Evolutionary conservation across 2,797 vertebrate species (phyloP).

Genomic region (Cryptoprocta ferox): DNA sequence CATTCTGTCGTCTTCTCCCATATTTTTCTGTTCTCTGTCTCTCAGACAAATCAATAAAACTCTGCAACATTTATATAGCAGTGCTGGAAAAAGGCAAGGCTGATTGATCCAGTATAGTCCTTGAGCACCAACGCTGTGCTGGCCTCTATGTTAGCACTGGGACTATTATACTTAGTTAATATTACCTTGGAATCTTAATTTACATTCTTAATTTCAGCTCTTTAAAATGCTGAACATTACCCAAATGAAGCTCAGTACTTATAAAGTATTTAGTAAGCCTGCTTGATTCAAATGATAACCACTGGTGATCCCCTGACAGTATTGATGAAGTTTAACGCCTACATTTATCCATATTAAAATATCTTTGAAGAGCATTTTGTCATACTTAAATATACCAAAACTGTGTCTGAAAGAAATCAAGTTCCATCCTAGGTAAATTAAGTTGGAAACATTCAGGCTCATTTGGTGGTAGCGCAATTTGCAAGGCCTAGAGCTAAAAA

Average conservation of each 20-base stretch:
- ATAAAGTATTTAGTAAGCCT: constrained; percentile 43
- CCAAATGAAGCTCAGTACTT: constrained; percentile 34
- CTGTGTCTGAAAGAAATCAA: constrained; percentile 58
- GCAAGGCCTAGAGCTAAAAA: constrained; percentile 62
- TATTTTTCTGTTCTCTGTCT: constrained; percentile 20
- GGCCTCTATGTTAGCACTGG: neutral
- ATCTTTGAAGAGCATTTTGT: constrained; percentile 36
- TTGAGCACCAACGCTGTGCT: neutral
- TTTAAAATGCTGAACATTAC: constrained; percentile 26
- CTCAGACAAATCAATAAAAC: constrained; percentile 44
- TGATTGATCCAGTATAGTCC: neutral
- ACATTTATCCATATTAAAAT: constrained; percentile 45
- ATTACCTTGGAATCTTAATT: neutral
- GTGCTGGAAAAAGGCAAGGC: neutral
- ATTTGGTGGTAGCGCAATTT: constrained; percentile 49
- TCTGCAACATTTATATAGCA: neutral
- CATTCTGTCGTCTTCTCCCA: neutral
- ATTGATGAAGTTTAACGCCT: constrained; percentile 45
- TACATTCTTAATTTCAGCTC: neutral
- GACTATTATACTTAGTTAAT: neutral
- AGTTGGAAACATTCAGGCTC: neutral
- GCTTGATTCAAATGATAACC: constrained; percentile 19
- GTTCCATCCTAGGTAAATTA: constrained; percentile 57
- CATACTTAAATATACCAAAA: constrained; percentile 5
- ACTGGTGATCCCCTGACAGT: neutral